Conservation (phyloP, 2,888 invertebrate species). For the Mantis religiosa region DNA sequence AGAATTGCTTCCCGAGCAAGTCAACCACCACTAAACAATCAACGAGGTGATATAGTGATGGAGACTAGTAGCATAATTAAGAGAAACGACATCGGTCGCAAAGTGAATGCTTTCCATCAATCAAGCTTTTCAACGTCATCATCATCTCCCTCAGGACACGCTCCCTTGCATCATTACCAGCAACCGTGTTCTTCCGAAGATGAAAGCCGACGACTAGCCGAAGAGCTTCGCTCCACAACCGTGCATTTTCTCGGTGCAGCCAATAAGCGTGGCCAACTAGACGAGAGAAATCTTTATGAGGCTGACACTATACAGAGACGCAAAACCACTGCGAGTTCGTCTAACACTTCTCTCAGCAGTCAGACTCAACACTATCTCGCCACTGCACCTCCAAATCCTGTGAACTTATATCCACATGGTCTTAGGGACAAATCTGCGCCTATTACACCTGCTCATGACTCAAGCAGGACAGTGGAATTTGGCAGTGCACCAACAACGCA, state of each 20-base stretch:
- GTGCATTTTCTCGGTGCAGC: slow-evolving; percentile 40
- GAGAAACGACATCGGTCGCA: slow-evolving; percentile 62
- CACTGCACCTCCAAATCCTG: slow-evolving; percentile 30
- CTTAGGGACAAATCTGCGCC: slow-evolving; percentile 40
- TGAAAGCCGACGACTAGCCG: slow-evolving; percentile 42
- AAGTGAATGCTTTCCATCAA: slow-evolving; percentile 63
- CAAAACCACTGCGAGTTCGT: slow-evolving; percentile 34
- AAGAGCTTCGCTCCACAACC: slow-evolving; percentile 41
- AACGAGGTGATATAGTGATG: slow-evolving; percentile 53
- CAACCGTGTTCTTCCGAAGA: slow-evolving; percentile 15
- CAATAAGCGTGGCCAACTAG: slow-evolving; percentile 49
- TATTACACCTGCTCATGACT: neutral
- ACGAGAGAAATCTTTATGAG: slow-evolving; percentile 69
- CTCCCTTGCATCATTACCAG: neutral
- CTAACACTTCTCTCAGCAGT: neutral
- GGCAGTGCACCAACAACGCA: slow-evolving; percentile 36
- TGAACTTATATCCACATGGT: slow-evolving; percentile 45
- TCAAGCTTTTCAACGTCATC: neutral
- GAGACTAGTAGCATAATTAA: slow-evolving; percentile 41
- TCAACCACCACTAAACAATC: slow-evolving; percentile 59
- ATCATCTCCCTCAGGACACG: neutral
- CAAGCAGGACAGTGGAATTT: slow-evolving; percentile 17
- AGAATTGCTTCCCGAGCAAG: slow-evolving; percentile 14
- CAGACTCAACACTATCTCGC: neutral
- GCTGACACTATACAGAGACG: slow-evolving; percentile 59